Base-by-base conservation (phyloP, 1,140 invertebrate genomes). In the Trachelipus rathkii region DNA sequence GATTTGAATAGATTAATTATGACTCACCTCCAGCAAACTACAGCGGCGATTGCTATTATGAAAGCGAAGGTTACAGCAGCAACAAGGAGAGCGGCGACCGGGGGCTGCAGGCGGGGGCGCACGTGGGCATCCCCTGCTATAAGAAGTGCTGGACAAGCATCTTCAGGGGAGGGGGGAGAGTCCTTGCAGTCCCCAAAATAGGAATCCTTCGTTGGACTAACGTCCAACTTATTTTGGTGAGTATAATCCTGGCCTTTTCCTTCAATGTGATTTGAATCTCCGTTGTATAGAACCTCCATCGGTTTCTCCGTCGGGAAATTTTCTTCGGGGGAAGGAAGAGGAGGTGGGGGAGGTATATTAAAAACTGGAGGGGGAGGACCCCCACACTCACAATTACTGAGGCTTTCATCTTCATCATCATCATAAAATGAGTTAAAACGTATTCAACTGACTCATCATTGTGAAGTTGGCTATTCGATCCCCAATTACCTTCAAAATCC, bases 41-140 rank as follows among this genome's bases (percentile, higher is more conserved):
- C 74, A 23, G 77, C 77, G 13, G 77, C 77, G 71, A 78, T 78
- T 44, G 73, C 75, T 21, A 78, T 60, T 24, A 78, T 74, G 74
- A 78, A 60, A 19, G 77, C 73, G 71, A 78, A 68, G n/a, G 77
- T 78, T 10, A 74, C 77, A 10, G 77, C 77, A 24, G 77, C 77
- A 6, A 78, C 77, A 33, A 78, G 74, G 24, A 78, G 74, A 13
- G 77, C 77, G 24, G 77, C 77, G n/a, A 78, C 66, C 70, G 77
- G 77, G 23, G 77, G 77, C 33, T 78, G 77, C 10, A 78, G 77
- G 15, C 74, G 44, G 46, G 75, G 77, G 71, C 70, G 77, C 13
- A 74, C 75, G 74, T 78, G 77, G 66, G 77, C 77, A 71, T 75
- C 77, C 10, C 77, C 77, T 2, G 77, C 77, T 74, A 78, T 74